Evolutionary conservation across 2,888 invertebrate species (phyloP), one percentile per base, ranked within the genome.

Genomic region (Sipha maydis): DNA sequence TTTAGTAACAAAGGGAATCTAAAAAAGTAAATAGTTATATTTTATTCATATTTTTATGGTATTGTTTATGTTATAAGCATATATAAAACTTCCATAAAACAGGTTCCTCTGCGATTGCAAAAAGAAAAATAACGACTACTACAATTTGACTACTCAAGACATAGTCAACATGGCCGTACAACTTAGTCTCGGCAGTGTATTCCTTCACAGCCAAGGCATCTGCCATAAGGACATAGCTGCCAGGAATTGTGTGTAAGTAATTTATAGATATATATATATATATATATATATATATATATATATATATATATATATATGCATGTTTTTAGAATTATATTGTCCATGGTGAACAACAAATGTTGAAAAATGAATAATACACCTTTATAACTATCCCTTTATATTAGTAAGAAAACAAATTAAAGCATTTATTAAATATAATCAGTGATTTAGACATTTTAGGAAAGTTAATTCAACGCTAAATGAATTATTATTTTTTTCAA

Each of bases 201-300:
- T 96, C 92, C 93, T 98, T 90, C 98, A 98, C 92, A 95, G 96
- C 88, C 96, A 96, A 91, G 95, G 96, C 89, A 94, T 98, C 89
- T 94, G 98, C 90, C 98, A 98, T 92, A 95, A 96, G 92, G 98
- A 98, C 92, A 94, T 98, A 89, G 97, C 98, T 17, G 94, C 97
- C 71, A 95, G 98, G 91, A 98, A 98, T 93, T 97, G 97, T 92
- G 95, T 97, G 97, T 97, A 94, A 95, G 96, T 95, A 91, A 41
- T 48, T 31, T 7, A 31, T 31, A 73, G n/a, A 34, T 34, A 34
- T 34, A 34, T 34, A 4, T 34, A 34, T 34, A 34, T 34, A n/a
- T 34, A 34, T 34, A 34, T 34, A 34, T 34, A 4, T 34, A 34
- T 34, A 34, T 34, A 34, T 34, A 34, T 34, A 34, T 34, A 4